These are phyloP conservation scores for Phlogophora meticulosa DNA, from an alignment of 2,888 invertebrate species.

Conservation along the genomic window DNA sequence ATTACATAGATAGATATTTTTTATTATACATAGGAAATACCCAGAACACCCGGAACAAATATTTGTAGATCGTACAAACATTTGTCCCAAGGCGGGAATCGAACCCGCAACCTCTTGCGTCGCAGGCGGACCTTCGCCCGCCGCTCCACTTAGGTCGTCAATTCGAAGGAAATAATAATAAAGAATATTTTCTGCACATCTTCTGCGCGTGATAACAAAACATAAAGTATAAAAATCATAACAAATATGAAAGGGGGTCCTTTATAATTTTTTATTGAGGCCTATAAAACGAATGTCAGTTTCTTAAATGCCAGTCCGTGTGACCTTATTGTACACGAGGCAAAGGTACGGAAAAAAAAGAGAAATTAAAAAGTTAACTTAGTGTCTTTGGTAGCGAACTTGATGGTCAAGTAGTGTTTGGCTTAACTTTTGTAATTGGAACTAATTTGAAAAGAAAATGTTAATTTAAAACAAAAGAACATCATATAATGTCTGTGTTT, in stretches of 20 bases:
- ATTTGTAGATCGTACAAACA: too few relatives aligned
- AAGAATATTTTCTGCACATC: neutral
- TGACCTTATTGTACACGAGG: constrained; percentile 55
- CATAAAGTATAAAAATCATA: constrained; percentile 54
- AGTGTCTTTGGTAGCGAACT: constrained; percentile 20
- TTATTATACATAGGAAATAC: too few relatives aligned
- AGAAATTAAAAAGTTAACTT: constrained; percentile 39
- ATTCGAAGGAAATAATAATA: too few relatives aligned
- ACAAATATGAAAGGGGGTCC: constrained; percentile 48
- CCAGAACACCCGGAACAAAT: too few relatives aligned
- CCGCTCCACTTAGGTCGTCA: too few relatives aligned
- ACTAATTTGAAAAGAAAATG: constrained; percentile 6
- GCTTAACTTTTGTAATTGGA: constrained; percentile 25
- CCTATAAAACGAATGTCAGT: constrained; percentile 56
- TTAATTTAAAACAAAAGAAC: too few relatives aligned
- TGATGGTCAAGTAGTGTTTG: constrained; percentile 7
- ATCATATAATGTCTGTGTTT: too few relatives aligned
- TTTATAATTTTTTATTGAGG: constrained; percentile 51
- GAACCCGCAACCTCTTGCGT: too few relatives aligned
- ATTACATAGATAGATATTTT: too few relatives aligned
- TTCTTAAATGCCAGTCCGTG: constrained; percentile 46
- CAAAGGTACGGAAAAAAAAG: constrained; percentile 36
- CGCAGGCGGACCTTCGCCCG: too few relatives aligned
- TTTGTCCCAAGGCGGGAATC: too few relatives aligned
- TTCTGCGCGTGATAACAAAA: constrained; percentile 20